Base-by-base conservation (phyloP, 2,797 vertebrate genomes). In the Sarcophilus harrisii region DNA sequence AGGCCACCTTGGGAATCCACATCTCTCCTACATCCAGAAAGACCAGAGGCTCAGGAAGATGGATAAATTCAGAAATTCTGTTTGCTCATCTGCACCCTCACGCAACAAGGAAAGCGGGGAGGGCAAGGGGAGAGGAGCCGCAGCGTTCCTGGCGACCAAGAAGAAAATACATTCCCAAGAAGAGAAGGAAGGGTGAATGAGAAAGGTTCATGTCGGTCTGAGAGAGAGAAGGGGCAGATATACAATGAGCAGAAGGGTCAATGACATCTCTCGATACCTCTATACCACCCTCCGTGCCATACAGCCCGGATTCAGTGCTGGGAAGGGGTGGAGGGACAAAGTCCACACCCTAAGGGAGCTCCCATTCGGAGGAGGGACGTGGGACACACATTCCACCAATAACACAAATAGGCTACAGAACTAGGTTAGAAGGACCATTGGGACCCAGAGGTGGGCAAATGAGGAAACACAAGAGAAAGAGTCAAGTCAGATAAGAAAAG, bases 111-210 rank as follows among this genome's bases (percentile, higher is more conserved):
- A 81, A 81, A 81, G 24, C 27, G 2, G 24, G 3, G 21, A 27
- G 45, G 21, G 1, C 11, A 49, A 87, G 38, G 9, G 45, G 90
- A 28, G 81, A 13, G 58, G 45, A 49, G 24, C 95, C 28, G 55
- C 45, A 21, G 57, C 92, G 14, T 59, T 66, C 90, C 52, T 91
- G 57, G 95, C 97, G 96, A 95, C 96, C 89, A 94, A 95, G 94
- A 93, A 90, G 92, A 92, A 55, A 55, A 55, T 55, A 92, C 87
- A 94, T 96, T 49, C 94, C 0, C 32, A n/a, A 90, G 30, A 91
- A 57, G 58, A 81, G 57, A 58, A 32, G 38, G 73, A 38, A 10
- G 10, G 18, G 54, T 89, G 9, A 27, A 87, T n/a, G 27, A 58
- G 92, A 94, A 52, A 28, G 29, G 32, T 28, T 89, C 93, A 54